phyloP scores from a whole-genome alignment of 2,113 vertebrate species.

The Triplophysa tibetana region DNA sequence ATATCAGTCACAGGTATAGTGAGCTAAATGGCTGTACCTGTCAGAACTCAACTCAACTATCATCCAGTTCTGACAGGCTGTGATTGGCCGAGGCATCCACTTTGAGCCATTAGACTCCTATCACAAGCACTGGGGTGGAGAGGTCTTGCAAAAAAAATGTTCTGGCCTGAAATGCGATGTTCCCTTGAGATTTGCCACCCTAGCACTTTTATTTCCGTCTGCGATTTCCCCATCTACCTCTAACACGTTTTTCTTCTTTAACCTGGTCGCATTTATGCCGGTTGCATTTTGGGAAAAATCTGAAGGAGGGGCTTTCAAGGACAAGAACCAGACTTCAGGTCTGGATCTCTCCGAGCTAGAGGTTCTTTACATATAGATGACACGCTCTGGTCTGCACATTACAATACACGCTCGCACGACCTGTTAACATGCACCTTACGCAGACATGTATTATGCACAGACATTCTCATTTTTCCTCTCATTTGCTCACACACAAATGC shows the following conservation, averaged over 20 bases:
- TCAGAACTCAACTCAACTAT: conserved; percentile 37
- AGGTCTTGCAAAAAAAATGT: conserved; percentile 14
- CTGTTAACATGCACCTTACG: conserved; percentile 40
- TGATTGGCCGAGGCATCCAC: neutral
- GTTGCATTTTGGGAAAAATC: neutral
- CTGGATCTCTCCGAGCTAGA: neutral
- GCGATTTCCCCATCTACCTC: conserved; percentile 1
- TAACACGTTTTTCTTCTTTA: neutral
- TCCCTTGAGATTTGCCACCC: conserved; percentile 42
- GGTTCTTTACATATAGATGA: conserved; percentile 26
- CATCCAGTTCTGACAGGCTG: conserved; percentile 32
- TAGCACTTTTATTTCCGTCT: conserved; percentile 19
- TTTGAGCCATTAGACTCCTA: conserved; percentile 39
- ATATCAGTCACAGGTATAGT: conserved; percentile 20
- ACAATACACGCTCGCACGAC: conserved; percentile 23
- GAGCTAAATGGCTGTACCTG: conserved; percentile 39
- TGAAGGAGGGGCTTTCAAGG: conserved; percentile 5
- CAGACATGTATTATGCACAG: conserved; percentile 17
- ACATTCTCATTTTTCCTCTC: conserved; percentile 13
- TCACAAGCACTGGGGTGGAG: conserved; percentile 9
- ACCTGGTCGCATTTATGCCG: neutral
- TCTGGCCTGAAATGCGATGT: conserved; percentile 22
- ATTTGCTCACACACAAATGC: conserved; percentile 38
- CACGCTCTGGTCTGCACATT: conserved; percentile 21
- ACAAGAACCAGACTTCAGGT: neutral